phyloP scores from a whole-genome alignment of 2,888 invertebrate species.

The Lacanobia oleracea region DNA sequence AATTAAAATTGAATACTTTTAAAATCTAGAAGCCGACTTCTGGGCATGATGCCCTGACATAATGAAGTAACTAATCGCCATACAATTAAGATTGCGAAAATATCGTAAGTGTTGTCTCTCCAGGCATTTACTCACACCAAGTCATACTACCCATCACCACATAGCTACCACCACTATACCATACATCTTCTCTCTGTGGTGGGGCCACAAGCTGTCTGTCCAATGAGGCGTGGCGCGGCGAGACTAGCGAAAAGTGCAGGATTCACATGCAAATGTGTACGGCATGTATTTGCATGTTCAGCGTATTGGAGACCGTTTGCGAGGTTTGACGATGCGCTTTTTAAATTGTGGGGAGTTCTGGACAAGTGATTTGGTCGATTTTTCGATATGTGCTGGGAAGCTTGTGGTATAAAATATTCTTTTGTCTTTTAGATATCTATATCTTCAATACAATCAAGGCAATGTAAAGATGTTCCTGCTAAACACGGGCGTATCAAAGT shows the following conservation, averaged over 20 bases:
- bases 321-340: slow-evolving; percentile 44
- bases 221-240: slow-evolving; percentile 55
- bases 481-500: too few relatives aligned
- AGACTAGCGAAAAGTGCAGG: slow-evolving; percentile 69
- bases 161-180: neutral
- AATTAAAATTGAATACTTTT: too few relatives aligned
- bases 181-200: slow-evolving; percentile 1
- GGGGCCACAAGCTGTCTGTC: slow-evolving; percentile 33
- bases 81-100: neutral
- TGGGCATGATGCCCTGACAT: too few relatives aligned
- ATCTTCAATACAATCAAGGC: too few relatives aligned
- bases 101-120: too few relatives aligned
- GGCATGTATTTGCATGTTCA: slow-evolving; percentile 74
- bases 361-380: slow-evolving; percentile 23
- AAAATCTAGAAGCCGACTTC: too few relatives aligned
- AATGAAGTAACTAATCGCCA: neutral
- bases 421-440: neutral
- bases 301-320: slow-evolving; percentile 56
- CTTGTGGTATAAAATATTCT: neutral
- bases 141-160: neutral
- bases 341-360: slow-evolving; percentile 17
- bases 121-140: neutral
- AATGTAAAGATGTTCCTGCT: too few relatives aligned
- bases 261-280: slow-evolving; percentile 74
- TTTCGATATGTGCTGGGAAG: neutral